phyloP scores from a whole-genome alignment of 2,797 vertebrate species.

The Rhadinocentrus ornatus region DNA sequence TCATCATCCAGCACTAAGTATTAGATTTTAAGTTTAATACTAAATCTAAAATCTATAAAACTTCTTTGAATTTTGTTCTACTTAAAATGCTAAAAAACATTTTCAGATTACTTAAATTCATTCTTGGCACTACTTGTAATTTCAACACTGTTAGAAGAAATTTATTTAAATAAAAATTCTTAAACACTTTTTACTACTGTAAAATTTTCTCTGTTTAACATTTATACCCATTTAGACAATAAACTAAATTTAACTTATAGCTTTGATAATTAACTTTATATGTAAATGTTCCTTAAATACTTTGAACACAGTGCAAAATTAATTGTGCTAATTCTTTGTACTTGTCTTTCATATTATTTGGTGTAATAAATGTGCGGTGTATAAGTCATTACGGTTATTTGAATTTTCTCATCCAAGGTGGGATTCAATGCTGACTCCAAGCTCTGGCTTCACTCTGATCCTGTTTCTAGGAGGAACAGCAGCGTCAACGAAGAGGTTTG shows the following conservation, averaged over 20 bases:
- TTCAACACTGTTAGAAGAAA: too few species aligned
- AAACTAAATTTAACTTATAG: too few species aligned
- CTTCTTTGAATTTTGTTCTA: too few species aligned
- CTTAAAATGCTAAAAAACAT: too few species aligned
- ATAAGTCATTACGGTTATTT: background rate
- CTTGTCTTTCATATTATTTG: background rate
- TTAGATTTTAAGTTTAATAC: background rate
- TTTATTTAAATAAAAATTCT: too few species aligned
- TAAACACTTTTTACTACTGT: background rate
- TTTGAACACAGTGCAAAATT: background rate
- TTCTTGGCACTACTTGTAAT: too few species aligned
- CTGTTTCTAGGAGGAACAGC: constrained; percentile 84
- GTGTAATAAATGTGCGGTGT: background rate
- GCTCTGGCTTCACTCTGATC: constrained; percentile 94
- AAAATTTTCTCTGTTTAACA: background rate
- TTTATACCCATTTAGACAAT: too few species aligned
- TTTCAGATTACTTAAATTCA: too few species aligned
- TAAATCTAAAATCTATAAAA: too few species aligned
- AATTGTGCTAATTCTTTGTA: background rate
- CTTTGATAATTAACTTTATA: background rate
- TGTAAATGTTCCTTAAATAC: background rate
- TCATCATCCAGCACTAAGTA: background rate
- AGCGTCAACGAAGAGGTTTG: constrained; percentile 83
- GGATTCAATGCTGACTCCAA: constrained; percentile 75
- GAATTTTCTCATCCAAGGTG: constrained; percentile 79